Evolutionary conservation across 2,113 vertebrate species (phyloP).

Genomic region (Sceloporus tristichus): DNA sequence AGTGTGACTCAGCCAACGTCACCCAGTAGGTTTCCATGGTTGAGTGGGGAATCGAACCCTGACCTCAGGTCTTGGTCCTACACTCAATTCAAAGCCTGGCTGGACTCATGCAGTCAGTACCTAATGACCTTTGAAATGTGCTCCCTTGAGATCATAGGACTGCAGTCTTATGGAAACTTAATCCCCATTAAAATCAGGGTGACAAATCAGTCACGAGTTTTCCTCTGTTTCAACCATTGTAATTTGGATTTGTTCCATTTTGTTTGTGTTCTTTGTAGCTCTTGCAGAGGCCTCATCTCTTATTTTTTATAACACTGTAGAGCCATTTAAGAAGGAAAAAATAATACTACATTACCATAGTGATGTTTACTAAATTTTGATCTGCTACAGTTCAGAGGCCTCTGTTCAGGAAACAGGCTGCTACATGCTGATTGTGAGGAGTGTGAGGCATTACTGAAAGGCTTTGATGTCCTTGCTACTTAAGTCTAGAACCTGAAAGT

Average conservation of each 20-base stretch:
- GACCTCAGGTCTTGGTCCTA: too few species aligned
- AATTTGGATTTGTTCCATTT: background rate
- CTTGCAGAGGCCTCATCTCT: background rate
- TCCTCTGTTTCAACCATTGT: too few species aligned
- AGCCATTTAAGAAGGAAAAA: background rate
- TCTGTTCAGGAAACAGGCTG: background rate
- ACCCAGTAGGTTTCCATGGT: too few species aligned
- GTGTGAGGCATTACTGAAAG: conserved; percentile 1
- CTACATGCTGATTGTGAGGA: background rate
- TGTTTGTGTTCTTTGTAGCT: background rate
- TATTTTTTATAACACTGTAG: background rate
- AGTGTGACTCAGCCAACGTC: too few species aligned
- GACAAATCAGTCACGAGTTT: background rate
- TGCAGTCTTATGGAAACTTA: too few species aligned
- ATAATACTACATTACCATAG: background rate
- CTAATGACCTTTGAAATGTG: too few species aligned
- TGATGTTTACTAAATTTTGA: background rate
- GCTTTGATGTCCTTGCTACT: background rate
- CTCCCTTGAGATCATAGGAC: too few species aligned
- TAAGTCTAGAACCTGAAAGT: background rate
- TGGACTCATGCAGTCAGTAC: too few species aligned
- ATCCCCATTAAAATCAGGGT: background rate
- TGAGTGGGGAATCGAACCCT: too few species aligned
- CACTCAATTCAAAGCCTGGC: too few species aligned
- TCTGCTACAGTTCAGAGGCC: background rate